Conservation (phyloP, 2,888 invertebrate genomes). For the Ptychoptera contaminata region DNA sequence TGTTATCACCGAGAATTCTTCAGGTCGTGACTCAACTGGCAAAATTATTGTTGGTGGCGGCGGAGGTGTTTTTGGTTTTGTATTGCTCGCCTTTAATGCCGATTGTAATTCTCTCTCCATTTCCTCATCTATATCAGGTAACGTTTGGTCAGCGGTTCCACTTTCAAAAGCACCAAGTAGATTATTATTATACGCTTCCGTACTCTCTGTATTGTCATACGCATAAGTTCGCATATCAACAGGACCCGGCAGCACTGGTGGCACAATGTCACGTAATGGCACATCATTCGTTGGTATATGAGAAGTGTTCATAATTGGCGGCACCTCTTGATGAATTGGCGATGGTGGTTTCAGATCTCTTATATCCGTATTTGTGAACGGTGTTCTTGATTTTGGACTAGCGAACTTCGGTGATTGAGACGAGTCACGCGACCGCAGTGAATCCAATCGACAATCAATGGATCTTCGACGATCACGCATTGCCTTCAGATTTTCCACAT, state of each 20-base stretch:
- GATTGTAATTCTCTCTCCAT: conserved; percentile 60
- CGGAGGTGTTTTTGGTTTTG: conserved; percentile 24
- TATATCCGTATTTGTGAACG: conserved; percentile 23
- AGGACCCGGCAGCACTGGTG: conserved; percentile 66
- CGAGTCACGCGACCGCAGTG: conserved; percentile 34
- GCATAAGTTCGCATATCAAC: conserved; percentile 83
- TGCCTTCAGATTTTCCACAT: conserved; percentile 60
- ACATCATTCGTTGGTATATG: conserved; percentile 19
- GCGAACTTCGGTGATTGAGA: conserved; percentile 41
- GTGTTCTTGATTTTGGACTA: conserved; percentile 5
- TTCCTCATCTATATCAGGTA: conserved; percentile 63
- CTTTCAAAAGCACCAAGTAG: conserved; percentile 49
- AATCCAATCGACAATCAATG: conserved; percentile 39
- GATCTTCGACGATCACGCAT: conserved; percentile 65
- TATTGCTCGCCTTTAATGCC: conserved; percentile 43
- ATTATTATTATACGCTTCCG: conserved; percentile 45
- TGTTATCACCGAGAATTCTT: conserved; percentile 31
- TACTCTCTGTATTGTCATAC: conserved; percentile 31
- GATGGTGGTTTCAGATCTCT: conserved; percentile 36
- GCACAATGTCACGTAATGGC: conserved; percentile 41
- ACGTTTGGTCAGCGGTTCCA: conserved; percentile 50
- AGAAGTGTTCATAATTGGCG: neutral
- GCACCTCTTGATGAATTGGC: conserved; percentile 4
- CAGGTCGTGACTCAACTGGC: conserved; percentile 28
- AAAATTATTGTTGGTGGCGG: conserved; percentile 17